Percentiles rank a stretch among this genome's conserved stretches.
These are phyloP conservation scores for Congeria kusceri DNA, from an alignment of 2,888 invertebrate species.

Conservation along the genomic window DNA sequence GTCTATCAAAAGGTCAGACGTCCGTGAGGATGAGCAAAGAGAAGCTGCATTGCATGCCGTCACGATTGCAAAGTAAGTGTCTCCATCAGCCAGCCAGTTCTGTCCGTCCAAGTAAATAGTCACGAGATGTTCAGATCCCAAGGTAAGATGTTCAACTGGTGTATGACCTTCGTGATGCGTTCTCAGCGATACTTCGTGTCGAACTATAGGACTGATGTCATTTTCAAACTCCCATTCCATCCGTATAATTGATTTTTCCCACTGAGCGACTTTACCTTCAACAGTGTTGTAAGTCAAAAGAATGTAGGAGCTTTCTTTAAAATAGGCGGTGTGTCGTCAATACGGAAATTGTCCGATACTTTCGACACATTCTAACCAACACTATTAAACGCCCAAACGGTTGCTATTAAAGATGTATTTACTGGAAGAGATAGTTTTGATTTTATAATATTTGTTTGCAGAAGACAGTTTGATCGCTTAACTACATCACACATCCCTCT, in stretches of 20 bases:
- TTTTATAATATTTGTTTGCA: constrained; percentile 26
- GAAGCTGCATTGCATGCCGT: constrained; percentile 61
- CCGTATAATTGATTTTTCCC: constrained; percentile 55
- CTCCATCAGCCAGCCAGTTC: constrained; percentile 51
- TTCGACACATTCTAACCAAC: constrained; percentile 13
- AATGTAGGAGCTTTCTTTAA: constrained; percentile 7
- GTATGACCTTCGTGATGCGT: constrained; percentile 52
- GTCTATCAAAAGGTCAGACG: constrained; percentile 59
- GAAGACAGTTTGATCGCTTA: constrained; percentile 21
- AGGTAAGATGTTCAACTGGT: constrained; percentile 41
- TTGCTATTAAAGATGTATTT: constrained; percentile 25
- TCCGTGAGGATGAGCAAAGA: constrained; percentile 53
- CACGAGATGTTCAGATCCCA: constrained; percentile 37
- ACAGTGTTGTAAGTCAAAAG: constrained; percentile 9
- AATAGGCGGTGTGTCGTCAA: constrained; percentile 26
- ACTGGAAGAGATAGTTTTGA: constrained; percentile 40
- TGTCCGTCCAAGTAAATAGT: constrained; percentile 39
- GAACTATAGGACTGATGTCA: constrained; percentile 50
- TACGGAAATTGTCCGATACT: constrained; percentile 21
- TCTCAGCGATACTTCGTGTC: constrained; percentile 41
- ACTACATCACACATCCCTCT: constrained; percentile 34
- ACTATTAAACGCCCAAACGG: constrained; percentile 27
- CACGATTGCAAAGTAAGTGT: constrained; percentile 50
- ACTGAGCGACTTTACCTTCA: constrained; percentile 21
- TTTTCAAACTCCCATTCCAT: constrained; percentile 53